Conservation (phyloP, 2,113 vertebrate species). For the Saccopteryx leptura region DNA sequence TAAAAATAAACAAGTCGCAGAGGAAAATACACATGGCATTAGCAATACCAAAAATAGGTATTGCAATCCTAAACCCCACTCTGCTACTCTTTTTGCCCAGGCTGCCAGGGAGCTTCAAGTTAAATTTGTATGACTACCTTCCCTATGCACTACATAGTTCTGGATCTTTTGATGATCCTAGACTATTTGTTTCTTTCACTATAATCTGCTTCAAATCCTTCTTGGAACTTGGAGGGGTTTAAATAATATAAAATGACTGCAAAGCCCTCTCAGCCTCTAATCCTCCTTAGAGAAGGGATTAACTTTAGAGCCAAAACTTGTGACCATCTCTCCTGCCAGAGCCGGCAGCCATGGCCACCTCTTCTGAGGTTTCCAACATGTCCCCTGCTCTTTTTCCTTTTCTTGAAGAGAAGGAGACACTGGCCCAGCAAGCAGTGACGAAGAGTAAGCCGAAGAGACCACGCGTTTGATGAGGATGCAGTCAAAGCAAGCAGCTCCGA, state of each 20-base stretch:
- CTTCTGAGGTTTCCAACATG: background rate
- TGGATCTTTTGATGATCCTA: conserved; percentile 41
- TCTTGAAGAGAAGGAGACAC: background rate
- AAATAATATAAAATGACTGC: conserved; percentile 63
- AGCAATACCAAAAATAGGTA: background rate
- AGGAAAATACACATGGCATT: background rate
- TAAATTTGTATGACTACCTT: background rate
- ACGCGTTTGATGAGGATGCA: background rate
- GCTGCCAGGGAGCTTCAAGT: background rate
- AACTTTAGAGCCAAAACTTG: conserved; percentile 58
- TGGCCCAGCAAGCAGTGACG: background rate
- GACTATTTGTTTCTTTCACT: conserved; percentile 46
- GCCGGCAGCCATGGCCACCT: background rate
- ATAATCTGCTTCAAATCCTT: conserved; percentile 71
- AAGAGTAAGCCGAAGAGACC: background rate
- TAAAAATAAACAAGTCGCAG: conserved; percentile 57
- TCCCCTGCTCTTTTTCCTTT: background rate
- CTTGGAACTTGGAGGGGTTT: conserved; percentile 63
- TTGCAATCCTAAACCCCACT: background rate
- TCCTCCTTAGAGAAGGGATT: conserved; percentile 60
- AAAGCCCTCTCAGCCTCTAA: conserved; percentile 30
- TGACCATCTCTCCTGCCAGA: conserved; percentile 41
- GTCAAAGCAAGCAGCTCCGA: background rate
- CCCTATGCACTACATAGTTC: background rate
- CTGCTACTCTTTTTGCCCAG: background rate